Evolutionary conservation across 1,140 invertebrate genomes (phyloP).

Genomic region (Trichogramma pretiosum): DNA sequence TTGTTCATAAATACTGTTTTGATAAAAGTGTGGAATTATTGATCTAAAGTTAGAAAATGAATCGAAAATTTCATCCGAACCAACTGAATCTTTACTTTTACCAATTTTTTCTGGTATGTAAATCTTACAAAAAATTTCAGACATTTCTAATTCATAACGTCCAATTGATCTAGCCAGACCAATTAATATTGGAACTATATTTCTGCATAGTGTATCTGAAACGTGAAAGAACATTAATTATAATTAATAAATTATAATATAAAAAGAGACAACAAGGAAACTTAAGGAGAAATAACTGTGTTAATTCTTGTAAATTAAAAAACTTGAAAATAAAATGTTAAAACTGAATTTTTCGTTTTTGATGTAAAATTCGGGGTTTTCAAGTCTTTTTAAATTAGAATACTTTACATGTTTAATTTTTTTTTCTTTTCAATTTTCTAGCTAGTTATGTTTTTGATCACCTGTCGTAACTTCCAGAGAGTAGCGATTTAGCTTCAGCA

Average conservation of each 20-base stretch:
- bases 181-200: slow-evolving; percentile 75
- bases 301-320: too few relatives aligned
- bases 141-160: slow-evolving; percentile 64
- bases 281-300: too few relatives aligned
- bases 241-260: background rate
- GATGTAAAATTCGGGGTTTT: too few relatives aligned
- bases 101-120: slow-evolving; percentile 53
- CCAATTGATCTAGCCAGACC: slow-evolving; percentile 84
- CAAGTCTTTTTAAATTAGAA: too few relatives aligned
- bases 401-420: too few relatives aligned
- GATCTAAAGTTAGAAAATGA: slow-evolving; percentile 66
- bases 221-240: slow-evolving; percentile 18
- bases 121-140: slow-evolving; percentile 72
- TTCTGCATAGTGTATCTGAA: slow-evolving; percentile 66
- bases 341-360: too few relatives aligned
- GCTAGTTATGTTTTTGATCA: too few relatives aligned
- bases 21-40: slow-evolving; percentile 87
- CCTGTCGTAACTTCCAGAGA: too few relatives aligned
- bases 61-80: slow-evolving; percentile 47
- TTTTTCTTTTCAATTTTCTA: too few relatives aligned
- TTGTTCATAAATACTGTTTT: slow-evolving; percentile 76
- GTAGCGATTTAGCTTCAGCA: too few relatives aligned
- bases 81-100: slow-evolving; percentile 42
- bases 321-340: too few relatives aligned
- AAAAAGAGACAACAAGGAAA: too few relatives aligned